Base-by-base conservation (phyloP, 1,140 invertebrate genomes). In the Diuraphis noxia region DNA sequence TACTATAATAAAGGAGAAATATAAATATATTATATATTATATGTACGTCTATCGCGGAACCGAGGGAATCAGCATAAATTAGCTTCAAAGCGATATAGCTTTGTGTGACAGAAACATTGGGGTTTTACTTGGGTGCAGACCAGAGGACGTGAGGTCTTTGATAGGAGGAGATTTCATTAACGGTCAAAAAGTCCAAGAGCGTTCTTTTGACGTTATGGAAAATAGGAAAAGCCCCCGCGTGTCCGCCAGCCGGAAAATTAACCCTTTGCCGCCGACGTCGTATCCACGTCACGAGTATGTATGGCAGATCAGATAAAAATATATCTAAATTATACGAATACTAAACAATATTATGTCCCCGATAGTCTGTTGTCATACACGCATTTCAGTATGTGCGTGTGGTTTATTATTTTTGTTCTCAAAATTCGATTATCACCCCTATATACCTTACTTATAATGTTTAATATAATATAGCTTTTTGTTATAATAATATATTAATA, bases 171-270 rank as follows among this genome's bases (percentile, higher is more conserved):
- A 90, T 77, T 90, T 90, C 88, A 90, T 90, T 90, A 90, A 90
- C 88, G 88, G 72, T 90, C 56, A 90, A 90, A 90, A 90, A 90
- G 88, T 77, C 86, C 63, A 36, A 77, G 56, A 90, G 41, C 88
- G 88, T 90, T 90, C 88, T 90, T 90, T 90, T 90, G 88, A 90
- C 88, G 88, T 46, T 79, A 90, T 79, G 88, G 88, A 90, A 90
- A 90, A 90, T 79, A 90, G 88, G 88, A 79, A 79, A 77, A 36
- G 38, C 41, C 88, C 88, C n/a, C 88, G n/a, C 88, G 63, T 79
- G 8, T 90, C 40, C 88, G 88, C 19, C 36, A 79, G 88, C 41
- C 88, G 88, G 56, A 90, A 90, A 90, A 90, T 90, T 79, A 90
- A 90, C 88, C 88, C 88, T 90, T 90, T 77, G 88, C 88, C 88